These are phyloP conservation scores for Myiagra hebetior DNA, from an alignment of 2,113 vertebrate species.

Conservation along the genomic window DNA sequence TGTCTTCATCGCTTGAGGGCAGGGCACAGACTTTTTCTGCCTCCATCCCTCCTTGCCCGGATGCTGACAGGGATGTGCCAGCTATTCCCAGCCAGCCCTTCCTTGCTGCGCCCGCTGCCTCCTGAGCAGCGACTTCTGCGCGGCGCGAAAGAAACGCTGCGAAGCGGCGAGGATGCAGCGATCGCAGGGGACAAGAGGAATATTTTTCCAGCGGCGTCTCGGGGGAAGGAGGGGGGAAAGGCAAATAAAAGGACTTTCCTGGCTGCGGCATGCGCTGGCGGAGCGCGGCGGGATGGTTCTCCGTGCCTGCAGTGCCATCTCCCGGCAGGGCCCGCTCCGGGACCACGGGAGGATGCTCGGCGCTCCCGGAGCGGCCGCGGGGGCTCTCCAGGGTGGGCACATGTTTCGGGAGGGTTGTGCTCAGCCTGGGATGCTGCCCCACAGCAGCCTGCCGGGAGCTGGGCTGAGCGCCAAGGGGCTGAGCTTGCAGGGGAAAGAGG, in stretches of 20 bases:
- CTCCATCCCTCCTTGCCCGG: fast-evolving
- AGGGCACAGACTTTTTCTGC: neutral
- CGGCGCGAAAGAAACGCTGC: neutral
- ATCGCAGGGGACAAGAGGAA: neutral
- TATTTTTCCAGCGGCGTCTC: neutral
- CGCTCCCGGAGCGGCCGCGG: neutral
- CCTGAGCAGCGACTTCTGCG: neutral
- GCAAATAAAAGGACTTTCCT: neutral
- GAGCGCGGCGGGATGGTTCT: neutral
- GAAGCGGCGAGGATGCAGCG: neutral
- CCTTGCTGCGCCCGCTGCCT: fast-evolving
- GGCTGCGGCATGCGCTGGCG: neutral
- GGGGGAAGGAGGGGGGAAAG: neutral
- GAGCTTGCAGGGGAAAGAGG: neutral
- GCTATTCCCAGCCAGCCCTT: neutral
- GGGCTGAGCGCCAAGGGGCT: neutral
- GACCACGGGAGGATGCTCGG: neutral
- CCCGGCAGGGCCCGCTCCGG: conserved; percentile 49
- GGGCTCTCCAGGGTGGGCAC: neutral
- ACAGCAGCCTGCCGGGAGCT: too few species aligned
- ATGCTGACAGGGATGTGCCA: neutral
- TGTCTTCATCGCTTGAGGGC: neutral
- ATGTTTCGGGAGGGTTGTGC: fast-evolving
- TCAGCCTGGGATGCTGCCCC: neutral
- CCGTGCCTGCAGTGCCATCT: conserved; percentile 67